Evolutionary conservation across 1,140 invertebrate genomes (phyloP).

Genomic region (Pentalonia nigronervosa): DNA sequence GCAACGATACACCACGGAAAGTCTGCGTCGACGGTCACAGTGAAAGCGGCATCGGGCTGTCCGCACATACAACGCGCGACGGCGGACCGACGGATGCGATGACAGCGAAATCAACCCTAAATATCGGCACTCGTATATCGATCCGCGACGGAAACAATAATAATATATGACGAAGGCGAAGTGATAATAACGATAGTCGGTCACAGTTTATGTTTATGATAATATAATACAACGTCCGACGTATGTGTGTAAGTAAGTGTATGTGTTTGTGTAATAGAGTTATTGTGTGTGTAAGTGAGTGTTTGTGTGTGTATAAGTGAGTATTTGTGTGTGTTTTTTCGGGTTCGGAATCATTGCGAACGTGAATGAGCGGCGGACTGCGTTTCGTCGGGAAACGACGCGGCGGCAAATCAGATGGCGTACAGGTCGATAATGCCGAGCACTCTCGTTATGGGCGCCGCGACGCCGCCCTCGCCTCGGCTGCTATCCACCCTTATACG

Average conservation of each 20-base stretch:
- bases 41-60: neutral
- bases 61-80: neutral
- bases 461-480: neutral
- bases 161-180: neutral
- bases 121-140: neutral
- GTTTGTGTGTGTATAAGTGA: neutral
- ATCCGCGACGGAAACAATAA: neutral
- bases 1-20: neutral
- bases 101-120: neutral
- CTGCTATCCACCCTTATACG: neutral
- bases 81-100: neutral
- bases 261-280: neutral
- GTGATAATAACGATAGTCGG: neutral
- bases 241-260: neutral
- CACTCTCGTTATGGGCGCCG: conserved; percentile 34
- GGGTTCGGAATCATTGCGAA: neutral
- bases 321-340: neutral
- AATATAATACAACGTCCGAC: neutral
- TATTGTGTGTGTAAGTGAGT: neutral
- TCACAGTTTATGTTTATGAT: neutral
- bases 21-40: neutral
- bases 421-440: conserved; percentile 57
- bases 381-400: neutral
- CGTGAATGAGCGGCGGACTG: neutral
- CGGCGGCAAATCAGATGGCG: conserved; percentile 36